Percentiles rank a stretch among this genome's conserved stretches.
phyloP scores from a whole-genome alignment of 2,797 vertebrate species.

The Ctenopoma multispine region DNA sequence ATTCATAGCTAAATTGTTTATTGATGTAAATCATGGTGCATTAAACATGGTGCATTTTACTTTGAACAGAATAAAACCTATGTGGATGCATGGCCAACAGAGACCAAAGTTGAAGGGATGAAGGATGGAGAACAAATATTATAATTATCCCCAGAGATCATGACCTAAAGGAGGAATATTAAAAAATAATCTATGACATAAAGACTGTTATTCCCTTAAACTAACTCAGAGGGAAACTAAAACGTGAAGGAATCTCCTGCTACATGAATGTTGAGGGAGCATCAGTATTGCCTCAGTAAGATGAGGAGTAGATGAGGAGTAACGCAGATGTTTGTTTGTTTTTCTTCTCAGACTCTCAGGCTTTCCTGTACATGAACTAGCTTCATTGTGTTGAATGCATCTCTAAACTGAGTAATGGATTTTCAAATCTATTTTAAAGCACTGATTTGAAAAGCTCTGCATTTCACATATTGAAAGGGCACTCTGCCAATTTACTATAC shows the following conservation, averaged over 20 bases:
- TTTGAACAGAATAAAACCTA: background rate
- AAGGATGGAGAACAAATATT: background rate
- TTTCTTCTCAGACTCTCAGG: background rate
- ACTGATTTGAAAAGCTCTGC: background rate
- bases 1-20: too few species aligned
- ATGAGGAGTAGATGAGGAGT: background rate
- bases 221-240: slow-evolving; percentile 1
- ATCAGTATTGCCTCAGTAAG: background rate
- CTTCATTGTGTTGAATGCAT: slow-evolving; percentile 1
- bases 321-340: background rate
- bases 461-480: background rate
- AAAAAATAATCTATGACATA: slow-evolving; percentile 13
- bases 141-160: background rate
- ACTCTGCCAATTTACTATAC: background rate
- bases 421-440: background rate
- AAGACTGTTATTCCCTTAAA: slow-evolving; percentile 19
- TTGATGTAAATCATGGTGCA: too few species aligned
- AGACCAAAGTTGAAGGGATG: background rate
- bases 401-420: background rate
- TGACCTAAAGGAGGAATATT: background rate
- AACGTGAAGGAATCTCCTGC: background rate
- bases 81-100: background rate
- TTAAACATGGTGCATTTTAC: background rate
- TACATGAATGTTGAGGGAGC: slow-evolving; percentile 2
- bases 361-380: too few species aligned